A percentile compares a stretch with the other conserved stretches of the same genome.
These are phyloP conservation scores for Colius striatus DNA, from an alignment of 2,113 vertebrate genomes.

Conservation along the genomic window DNA sequence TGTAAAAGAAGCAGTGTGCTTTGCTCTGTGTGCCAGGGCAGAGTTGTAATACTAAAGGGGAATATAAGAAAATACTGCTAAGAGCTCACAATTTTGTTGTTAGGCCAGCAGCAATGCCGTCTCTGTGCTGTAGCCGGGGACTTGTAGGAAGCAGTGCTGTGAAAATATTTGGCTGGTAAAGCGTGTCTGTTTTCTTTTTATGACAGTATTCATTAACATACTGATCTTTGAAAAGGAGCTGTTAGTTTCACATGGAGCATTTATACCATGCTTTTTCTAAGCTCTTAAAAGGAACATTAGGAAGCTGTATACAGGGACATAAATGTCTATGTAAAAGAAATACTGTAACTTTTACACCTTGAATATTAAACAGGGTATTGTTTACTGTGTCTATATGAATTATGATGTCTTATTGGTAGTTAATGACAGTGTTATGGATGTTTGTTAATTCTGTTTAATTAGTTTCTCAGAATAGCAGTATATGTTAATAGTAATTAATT, in stretches of 20 bases:
- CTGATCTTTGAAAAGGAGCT: background rate
- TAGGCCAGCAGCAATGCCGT: background rate
- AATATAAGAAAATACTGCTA: background rate
- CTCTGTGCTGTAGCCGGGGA: background rate
- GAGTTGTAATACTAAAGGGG: background rate
- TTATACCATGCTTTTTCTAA: background rate
- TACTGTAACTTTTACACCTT: slow-evolving; percentile 23
- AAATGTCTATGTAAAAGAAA: background rate
- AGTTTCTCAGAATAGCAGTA: slow-evolving; percentile 48
- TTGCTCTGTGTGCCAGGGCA: background rate
- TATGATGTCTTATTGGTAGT: slow-evolving; percentile 48
- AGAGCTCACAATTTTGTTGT: background rate
- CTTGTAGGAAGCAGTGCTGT: background rate
- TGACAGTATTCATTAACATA: background rate
- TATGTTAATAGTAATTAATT: slow-evolving; percentile 60
- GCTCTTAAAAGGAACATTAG: background rate
- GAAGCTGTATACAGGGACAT: background rate
- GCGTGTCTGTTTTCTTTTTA: background rate
- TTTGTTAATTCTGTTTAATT: slow-evolving; percentile 64
- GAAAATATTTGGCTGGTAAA: background rate
- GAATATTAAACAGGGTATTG: slow-evolving; percentile 32
- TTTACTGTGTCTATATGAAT: background rate
- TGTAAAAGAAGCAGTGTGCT: background rate
- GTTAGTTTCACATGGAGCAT: background rate
- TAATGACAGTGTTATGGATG: slow-evolving; percentile 35